These are phyloP conservation scores for Brachionichthys hirsutus DNA, from an alignment of 2,113 vertebrate genomes.

Conservation along the genomic window DNA sequence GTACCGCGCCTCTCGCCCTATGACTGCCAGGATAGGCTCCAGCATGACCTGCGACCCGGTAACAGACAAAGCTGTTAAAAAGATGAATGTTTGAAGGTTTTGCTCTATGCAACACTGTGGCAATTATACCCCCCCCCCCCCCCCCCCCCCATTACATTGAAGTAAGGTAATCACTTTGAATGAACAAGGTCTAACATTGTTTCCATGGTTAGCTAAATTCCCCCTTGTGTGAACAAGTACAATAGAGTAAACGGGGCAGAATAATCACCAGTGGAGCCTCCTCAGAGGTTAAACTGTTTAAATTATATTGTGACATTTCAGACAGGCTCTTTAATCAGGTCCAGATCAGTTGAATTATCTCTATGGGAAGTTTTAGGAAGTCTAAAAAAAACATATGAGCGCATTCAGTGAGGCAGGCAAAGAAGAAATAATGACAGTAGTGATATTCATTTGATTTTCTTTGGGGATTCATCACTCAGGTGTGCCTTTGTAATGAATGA, in stretches of 20 bases:
- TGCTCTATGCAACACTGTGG: not conserved
- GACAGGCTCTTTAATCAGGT: conserved; percentile 44
- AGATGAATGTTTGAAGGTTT: too few relatives aligned
- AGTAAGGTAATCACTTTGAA: conserved; percentile 7
- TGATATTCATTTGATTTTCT: conserved; percentile 18
- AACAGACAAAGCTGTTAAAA: too few relatives aligned
- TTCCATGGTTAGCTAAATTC: conserved; percentile 17
- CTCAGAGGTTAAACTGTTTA: conserved; percentile 54
- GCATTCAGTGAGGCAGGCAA: conserved; percentile 20
- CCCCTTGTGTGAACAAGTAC: conserved; percentile 51
- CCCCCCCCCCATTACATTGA: conserved; percentile 39
- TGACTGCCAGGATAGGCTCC: too few relatives aligned
- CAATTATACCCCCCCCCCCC: conserved; percentile 42
- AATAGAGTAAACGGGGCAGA: conserved; percentile 24
- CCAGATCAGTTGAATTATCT: conserved; percentile 43
- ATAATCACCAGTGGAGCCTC: conserved; percentile 45
- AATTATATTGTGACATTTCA: conserved; percentile 49
- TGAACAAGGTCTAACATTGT: conserved; percentile 18
- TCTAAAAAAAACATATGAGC: conserved; percentile 47
- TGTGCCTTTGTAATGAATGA: too few relatives aligned
- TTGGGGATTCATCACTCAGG: too few relatives aligned
- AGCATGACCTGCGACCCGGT: too few relatives aligned
- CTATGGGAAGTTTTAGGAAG: conserved; percentile 38
- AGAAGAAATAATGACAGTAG: conserved; percentile 39
- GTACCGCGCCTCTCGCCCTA: too few relatives aligned